Base-by-base conservation (phyloP, 1,140 invertebrate genomes). In the Brachionus paranguensis region DNA sequence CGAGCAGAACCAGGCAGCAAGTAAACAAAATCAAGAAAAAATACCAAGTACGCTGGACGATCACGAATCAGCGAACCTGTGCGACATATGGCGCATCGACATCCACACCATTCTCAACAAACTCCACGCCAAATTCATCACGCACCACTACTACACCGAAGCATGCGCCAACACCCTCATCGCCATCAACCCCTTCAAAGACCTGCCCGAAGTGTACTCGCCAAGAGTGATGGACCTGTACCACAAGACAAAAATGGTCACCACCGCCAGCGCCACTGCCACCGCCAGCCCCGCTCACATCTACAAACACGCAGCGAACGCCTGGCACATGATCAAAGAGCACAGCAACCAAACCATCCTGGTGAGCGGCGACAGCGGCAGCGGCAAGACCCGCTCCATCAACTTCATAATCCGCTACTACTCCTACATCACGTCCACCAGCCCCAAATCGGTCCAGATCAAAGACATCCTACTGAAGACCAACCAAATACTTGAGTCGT, bases 401-500 rank as follows among this genome's bases (percentile, higher is more conserved):
- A 72, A 72, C 17, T 43, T 72, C 10, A 72, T 43, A 72, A 72
- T 72, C 17, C 37, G 24, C 5, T 72, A 72, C 68, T 72, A 72
- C 33, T n/a, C 68, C 3, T n/a, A 72, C 41, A 72, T 43, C 17
- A 72, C 68, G 11, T 7, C 41, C 1, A 41, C 41, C 17, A 72
- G 14, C 11, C 2, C 4, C 47, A 0, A 20, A 14, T 72, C 68
- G 1, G 20, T 72, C 88, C 96, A 97, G 90, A 91, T 98, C 84
- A 91, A 72, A 43, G 8, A 45, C 41, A 72, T 72, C 4, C 37
- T 72, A 3, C 41, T 98, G 74, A 95, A 98, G 91, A 96, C 96
- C 1, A 99, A 99, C 92, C 96, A 96, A 6, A 97, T 99, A 87
- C 90, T 99, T 53, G 96, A 98, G 91, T 96, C 96, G 2, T 99